Conservation (phyloP, 2,113 vertebrate genomes). For the Melanotaenia duboulayi region DNA sequence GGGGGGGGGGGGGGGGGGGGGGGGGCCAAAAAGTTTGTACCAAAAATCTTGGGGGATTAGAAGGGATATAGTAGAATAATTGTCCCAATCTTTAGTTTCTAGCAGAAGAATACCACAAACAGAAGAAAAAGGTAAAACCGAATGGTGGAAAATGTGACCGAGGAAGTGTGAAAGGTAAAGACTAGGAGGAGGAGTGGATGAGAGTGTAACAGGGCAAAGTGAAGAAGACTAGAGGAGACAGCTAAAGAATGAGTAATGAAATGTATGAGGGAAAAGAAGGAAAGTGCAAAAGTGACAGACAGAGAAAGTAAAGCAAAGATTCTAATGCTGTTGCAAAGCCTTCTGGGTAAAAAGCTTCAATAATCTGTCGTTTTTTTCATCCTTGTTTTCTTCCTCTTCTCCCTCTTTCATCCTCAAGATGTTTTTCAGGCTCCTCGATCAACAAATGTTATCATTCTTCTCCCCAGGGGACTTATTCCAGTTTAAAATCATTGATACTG, state of each 20-base stretch:
- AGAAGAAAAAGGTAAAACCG: neutral
- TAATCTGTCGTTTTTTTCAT: slow-evolving; percentile 38
- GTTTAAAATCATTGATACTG: slow-evolving; percentile 83
- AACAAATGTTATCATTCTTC: slow-evolving; percentile 71
- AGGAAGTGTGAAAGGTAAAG: neutral
- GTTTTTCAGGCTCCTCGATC: slow-evolving; percentile 68
- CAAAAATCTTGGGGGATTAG: too few relatives aligned
- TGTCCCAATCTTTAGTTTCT: too few relatives aligned
- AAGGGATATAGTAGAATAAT: too few relatives aligned
- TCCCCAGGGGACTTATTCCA: slow-evolving; percentile 72
- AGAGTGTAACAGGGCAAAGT: neutral
- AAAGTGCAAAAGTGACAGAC: slow-evolving; percentile 35
- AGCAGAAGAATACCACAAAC: neutral
- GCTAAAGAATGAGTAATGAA: slow-evolving; percentile 36
- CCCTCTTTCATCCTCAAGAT: slow-evolving; percentile 71
- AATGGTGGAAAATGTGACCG: neutral
- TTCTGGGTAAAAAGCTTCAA: slow-evolving; percentile 70
- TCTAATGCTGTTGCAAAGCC: slow-evolving; percentile 41
- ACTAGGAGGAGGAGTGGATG: neutral
- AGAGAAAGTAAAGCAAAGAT: slow-evolving; percentile 56
- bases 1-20: too few relatives aligned
- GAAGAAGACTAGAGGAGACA: slow-evolving; percentile 7
- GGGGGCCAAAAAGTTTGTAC: neutral
- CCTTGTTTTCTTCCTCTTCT: slow-evolving; percentile 36
- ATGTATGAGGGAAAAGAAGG: neutral